Conservation (phyloP, 1,140 invertebrate species). For the Hirudo medicinalis region DNA sequence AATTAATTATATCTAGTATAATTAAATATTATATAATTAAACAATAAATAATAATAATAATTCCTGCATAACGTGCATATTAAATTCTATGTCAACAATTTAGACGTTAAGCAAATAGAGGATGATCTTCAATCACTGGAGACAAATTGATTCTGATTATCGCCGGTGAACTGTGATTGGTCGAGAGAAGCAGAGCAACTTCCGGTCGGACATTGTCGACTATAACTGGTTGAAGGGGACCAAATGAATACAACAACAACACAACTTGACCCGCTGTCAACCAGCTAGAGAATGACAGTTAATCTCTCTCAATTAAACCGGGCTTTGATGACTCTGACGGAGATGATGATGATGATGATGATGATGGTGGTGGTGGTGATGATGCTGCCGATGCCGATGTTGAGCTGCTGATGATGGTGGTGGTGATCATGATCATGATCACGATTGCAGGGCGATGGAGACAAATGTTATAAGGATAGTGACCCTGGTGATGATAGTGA, state of each 20-base stretch:
- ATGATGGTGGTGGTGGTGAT: not conserved
- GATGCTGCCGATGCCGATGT: not conserved
- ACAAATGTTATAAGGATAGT: not conserved
- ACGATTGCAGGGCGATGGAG: not conserved
- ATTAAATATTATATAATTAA: too few relatives aligned
- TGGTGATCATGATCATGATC: not conserved
- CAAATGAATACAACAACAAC: constrained; percentile 4
- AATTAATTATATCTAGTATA: too few relatives aligned
- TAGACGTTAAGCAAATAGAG: too few relatives aligned
- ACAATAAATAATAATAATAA: too few relatives aligned
- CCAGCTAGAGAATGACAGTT: constrained; percentile 11
- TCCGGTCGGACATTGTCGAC: not conserved
- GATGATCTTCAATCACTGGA: too few relatives aligned
- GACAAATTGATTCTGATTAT: too few relatives aligned
- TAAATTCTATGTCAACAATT: too few relatives aligned
- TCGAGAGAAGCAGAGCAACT: too few relatives aligned
- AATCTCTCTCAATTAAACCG: not conserved
- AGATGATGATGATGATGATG: constrained; percentile 1
- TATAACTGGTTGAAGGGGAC: constrained; percentile 14
- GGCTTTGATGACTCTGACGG: not conserved
- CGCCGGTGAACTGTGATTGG: too few relatives aligned
- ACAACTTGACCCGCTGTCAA: constrained; percentile 10
- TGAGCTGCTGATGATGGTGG: not conserved
- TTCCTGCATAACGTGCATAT: too few relatives aligned
- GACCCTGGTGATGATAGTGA: not conserved